Evolutionary conservation across 1,140 invertebrate species (phyloP).

Genomic region (Drosophila melanogaster): DNA sequence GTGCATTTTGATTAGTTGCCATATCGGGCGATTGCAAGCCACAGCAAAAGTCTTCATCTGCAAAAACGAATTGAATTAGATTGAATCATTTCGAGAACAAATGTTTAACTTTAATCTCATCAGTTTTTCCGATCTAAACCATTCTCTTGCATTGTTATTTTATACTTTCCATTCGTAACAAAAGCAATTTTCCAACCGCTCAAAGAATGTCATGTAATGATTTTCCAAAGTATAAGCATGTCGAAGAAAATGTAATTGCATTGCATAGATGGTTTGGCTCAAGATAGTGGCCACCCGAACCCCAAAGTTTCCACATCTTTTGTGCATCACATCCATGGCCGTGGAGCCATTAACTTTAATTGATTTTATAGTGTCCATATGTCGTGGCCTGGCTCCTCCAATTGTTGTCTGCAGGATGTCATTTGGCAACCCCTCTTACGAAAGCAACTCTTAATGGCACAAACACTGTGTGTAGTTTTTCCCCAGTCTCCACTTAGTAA

Average conservation of each 20-base stretch:
- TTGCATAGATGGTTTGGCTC: conserved; percentile 21
- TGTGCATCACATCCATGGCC: conserved; percentile 42
- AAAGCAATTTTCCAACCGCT: conserved; percentile 1
- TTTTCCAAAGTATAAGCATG: conserved; percentile 18
- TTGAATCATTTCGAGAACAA: conserved; percentile 9
- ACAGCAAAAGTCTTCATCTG: conserved; percentile 95
- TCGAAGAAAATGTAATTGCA: conserved; percentile 48
- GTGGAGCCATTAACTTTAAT: conserved; percentile 66
- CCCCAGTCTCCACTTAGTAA: conserved; percentile 49
- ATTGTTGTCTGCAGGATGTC: conserved; percentile 26
- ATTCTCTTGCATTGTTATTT: not conserved
- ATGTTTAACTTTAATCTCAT: not conserved
- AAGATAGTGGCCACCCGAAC: not conserved
- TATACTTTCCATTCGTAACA: conserved; percentile 5
- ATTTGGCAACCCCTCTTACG: conserved; percentile 12
- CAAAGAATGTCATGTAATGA: conserved; percentile 15
- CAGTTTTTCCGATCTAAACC: conserved; percentile 1
- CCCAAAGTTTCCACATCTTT: conserved; percentile 26
- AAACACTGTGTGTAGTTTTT: conserved; percentile 27
- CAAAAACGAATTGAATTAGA: conserved; percentile 85
- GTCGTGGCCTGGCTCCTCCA: conserved; percentile 19
- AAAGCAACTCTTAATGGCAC: conserved; percentile 5
- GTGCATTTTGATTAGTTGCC: conserved; percentile 84
- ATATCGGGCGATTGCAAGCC: conserved; percentile 91
- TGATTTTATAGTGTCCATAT: conserved; percentile 64